Evolutionary conservation across 2,797 vertebrate genomes (phyloP).

Genomic region (Ptychobarbus kaznakovi): DNA sequence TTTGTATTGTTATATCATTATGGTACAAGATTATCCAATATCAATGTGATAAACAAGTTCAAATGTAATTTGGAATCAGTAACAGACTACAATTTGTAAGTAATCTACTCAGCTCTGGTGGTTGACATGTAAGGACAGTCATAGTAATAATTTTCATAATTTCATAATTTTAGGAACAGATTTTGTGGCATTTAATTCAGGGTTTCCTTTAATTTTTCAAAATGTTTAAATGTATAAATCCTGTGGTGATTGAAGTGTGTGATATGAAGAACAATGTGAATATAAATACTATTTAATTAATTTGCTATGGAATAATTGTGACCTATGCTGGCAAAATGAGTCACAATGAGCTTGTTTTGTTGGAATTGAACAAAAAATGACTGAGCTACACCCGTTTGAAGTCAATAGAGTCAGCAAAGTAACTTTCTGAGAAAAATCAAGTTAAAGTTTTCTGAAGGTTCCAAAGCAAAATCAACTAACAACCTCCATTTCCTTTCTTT

Average conservation of each 20-base stretch:
- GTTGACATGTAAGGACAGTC: neutral
- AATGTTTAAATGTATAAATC: neutral
- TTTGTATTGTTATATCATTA: neutral
- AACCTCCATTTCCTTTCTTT: too few relatives aligned
- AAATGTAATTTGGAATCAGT: neutral
- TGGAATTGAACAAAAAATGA: too few relatives aligned
- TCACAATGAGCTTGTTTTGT: too few relatives aligned
- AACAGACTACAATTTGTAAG: neutral
- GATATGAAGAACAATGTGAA: neutral
- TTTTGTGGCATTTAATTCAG: neutral
- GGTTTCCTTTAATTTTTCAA: neutral
- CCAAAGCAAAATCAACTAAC: too few relatives aligned
- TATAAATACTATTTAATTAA: neutral
- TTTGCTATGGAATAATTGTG: neutral
- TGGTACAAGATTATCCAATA: neutral
- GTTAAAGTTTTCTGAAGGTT: too few relatives aligned
- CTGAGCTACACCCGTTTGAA: too few relatives aligned
- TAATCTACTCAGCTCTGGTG: too few relatives aligned
- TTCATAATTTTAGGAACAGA: too few relatives aligned
- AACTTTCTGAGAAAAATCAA: too few relatives aligned
- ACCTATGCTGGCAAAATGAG: too few relatives aligned
- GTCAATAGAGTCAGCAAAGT: too few relatives aligned
- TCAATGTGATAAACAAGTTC: neutral
- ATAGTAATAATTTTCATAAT: neutral
- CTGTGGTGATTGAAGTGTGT: neutral